Base-by-base conservation (phyloP, 2,888 invertebrate genomes). In the Athalia circularis region DNA sequence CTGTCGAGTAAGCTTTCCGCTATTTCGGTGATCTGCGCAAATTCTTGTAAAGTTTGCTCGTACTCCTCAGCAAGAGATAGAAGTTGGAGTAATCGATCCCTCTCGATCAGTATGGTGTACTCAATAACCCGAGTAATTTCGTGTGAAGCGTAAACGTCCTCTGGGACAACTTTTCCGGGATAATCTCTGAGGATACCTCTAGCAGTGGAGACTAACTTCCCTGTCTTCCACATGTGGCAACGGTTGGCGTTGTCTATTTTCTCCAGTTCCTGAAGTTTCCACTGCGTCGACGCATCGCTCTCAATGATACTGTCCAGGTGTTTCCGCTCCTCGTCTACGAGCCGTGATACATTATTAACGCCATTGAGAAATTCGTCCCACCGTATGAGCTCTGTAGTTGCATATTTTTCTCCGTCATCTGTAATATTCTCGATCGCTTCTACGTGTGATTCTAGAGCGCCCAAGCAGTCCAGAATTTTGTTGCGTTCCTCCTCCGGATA, bases 41-140 rank as follows among this genome's bases (percentile, higher is more conserved):
- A 96, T 88, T 97, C 97, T 87, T 95, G 95, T 8, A 97, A 91
- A 0, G 96, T 97, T 89, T 97, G 96, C 86, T 96, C 96, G 87
- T 97, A 97, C 87, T 97, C 97, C 85, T 96, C 96, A 1, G 95
- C 95, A 75, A 97, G 90, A 0, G 95, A 93, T 47, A 95, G 92
- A 29, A 96, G 88, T 87, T 96, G 96, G 5, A 96, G 89, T 0
- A 96, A 92, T 74, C 95, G 94, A 80, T 96, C 96, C 80, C 96
- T 92, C 90, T 97, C 96, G 5, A 92, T 91, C 50, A 92, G 92
- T 7, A 97, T 93, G 29, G 92, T 92, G 82, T 94, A 94, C 82
- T 96, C 95, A 6, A 96, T 92, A 83, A 94, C 93, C 86, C 93
- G 94, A 0, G 94, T 94, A 15, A 92, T 92, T 82, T 96, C 96